Evolutionary conservation across 1,140 invertebrate genomes (phyloP), one percentile per base, ranked within the genome.

Genomic region (Anoplophora glabripennis): DNA sequence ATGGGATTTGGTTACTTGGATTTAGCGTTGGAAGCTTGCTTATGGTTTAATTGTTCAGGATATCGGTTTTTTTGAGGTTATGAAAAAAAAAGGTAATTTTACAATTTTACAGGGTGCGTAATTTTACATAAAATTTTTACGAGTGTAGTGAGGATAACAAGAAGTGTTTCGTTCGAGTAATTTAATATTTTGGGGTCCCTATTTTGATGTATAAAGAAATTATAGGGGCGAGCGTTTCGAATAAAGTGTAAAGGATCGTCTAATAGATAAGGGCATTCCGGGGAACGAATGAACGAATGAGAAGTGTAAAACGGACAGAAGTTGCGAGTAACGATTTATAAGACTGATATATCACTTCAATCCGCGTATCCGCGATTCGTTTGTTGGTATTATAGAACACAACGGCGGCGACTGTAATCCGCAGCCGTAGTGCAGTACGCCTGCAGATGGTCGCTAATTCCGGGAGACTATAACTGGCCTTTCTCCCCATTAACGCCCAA

Each of bases 271-370:
- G 38, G 38, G 48, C 48, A 21, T 54, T 54, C 34, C 28, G 28
- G 11, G 38, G 41, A 45, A 54, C 17, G 38, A 36, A 34, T 53
- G 35, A 38, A 44, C 42, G 42, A 44, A 44, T 44, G 42, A 44
- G 35, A 52, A 52, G 34, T 40, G 52, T 42, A 36, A 17, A 15
- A 52, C 21, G 21, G 21, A 28, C 21, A 28, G 21, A 28, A 28
- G 21, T 59, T 34, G 61, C 41, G 55, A 38, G 51, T 63, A 63
- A 63, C 55, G 63, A 59, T 60, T 65, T 65, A 52, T 65, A 65
- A 65, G 63, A 58, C 59, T 59, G 53, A 65, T 65, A 62, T 65
- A 65, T 65, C 59, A 63, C 60, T 59, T 63, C 64, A 65, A 65
- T 63, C 59, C 64, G 59, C 60, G 55, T 53, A 34, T 15, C 17